These are phyloP conservation scores for Meganola albula DNA, from an alignment of 2,888 invertebrate species.

Conservation along the genomic window DNA sequence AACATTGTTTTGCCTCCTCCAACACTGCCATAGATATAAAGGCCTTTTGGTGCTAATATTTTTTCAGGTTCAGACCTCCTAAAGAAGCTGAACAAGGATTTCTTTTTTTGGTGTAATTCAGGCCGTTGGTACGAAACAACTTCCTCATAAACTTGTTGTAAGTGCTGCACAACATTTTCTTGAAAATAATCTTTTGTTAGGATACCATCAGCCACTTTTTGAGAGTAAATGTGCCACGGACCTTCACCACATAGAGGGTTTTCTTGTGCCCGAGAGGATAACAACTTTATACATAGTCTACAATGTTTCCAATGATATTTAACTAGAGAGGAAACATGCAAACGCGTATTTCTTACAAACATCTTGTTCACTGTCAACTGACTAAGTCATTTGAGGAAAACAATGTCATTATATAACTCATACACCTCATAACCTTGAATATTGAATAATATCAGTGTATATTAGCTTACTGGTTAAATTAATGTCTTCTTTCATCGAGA, in stretches of 20 bases:
- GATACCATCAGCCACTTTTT: slow-evolving; percentile 78
- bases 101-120: slow-evolving; percentile 28
- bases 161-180: slow-evolving; percentile 79
- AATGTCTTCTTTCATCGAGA: slow-evolving; percentile 1
- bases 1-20: slow-evolving; percentile 99
- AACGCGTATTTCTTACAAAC: slow-evolving; percentile 42
- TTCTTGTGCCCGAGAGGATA: slow-evolving; percentile 49
- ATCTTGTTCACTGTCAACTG: slow-evolving; percentile 44
- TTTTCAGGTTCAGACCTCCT: slow-evolving; percentile 54
- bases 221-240: slow-evolving; percentile 75
- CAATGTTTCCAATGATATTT: slow-evolving; percentile 49
- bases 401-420: slow-evolving; percentile 43
- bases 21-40: slow-evolving; percentile 94
- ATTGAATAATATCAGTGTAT: too few species aligned
- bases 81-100: slow-evolving; percentile 56
- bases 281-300: slow-evolving; percentile 48
- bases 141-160: slow-evolving; percentile 83
- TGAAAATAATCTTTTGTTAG: slow-evolving; percentile 85
- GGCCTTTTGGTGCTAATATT: slow-evolving; percentile 82
- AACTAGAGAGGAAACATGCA: slow-evolving; percentile 39
- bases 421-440: slow-evolving; percentile 30
- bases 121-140: slow-evolving; percentile 77
- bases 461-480: slow-evolving; percentile 14
- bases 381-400: slow-evolving; percentile 25
- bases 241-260: slow-evolving; percentile 37